A percentile compares a stretch with the other conserved stretches of the same genome.
Evolutionary conservation across 1,140 invertebrate species (phyloP).

Genomic region (Nylanderia fulva): DNA sequence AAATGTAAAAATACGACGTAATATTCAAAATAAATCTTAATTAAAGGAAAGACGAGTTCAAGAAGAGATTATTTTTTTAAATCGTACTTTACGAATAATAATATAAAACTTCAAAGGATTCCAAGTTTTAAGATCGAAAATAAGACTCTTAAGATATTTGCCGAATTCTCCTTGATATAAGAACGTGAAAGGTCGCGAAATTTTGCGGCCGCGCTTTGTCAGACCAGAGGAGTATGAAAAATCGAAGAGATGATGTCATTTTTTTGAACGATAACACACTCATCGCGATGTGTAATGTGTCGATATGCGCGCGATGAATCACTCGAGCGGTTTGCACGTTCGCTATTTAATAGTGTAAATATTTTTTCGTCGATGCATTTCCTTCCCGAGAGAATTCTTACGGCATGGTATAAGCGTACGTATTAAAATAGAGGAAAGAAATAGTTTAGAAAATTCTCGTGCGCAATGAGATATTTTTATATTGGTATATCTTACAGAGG

Average conservation of each 20-base stretch:
- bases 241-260: slow-evolving; percentile 45
- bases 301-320: slow-evolving; percentile 49
- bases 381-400: slow-evolving; percentile 2
- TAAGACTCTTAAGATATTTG: background rate
- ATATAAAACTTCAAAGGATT: background rate
- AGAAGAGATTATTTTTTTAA: slow-evolving; percentile 1
- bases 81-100: background rate
- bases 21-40: background rate
- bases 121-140: too few relatives aligned
- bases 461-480: background rate
- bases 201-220: background rate
- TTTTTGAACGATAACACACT: slow-evolving; percentile 26
- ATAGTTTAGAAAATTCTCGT: background rate
- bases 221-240: background rate
- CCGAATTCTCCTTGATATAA: background rate
- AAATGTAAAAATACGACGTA: background rate
- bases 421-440: background rate
- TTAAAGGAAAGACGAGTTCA: background rate
- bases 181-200: slow-evolving; percentile 2
- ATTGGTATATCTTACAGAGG: too few relatives aligned
- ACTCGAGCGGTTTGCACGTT: slow-evolving; percentile 31
- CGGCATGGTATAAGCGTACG: background rate
- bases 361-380: slow-evolving; percentile 47
- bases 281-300: slow-evolving; percentile 37
- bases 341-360: slow-evolving; percentile 31